Percentiles rank a stretch among this genome's conserved stretches.
phyloP scores from a whole-genome alignment of 2,797 vertebrate species.

The Ciconia nigra region DNA sequence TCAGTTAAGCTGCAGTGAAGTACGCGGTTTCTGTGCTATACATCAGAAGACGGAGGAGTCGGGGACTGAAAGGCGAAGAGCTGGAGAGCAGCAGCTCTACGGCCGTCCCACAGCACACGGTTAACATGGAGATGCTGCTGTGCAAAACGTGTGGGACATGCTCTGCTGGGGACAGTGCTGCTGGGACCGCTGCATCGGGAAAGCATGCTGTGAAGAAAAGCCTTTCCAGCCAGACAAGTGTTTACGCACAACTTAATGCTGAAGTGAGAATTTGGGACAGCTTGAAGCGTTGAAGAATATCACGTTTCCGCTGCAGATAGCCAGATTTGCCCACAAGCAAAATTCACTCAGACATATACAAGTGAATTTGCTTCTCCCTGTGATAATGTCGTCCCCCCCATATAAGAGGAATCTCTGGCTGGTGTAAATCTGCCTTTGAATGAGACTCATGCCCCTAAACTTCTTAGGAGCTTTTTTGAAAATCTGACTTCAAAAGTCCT shows the following conservation, averaged over 20 bases:
- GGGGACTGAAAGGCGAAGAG: neutral
- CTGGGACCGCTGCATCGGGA: fast-evolving
- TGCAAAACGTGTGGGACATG: neutral
- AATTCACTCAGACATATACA: neutral
- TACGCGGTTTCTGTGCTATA: neutral
- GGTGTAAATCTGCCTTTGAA: neutral
- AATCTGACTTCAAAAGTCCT: neutral
- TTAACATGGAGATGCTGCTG: neutral
- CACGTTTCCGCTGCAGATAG: neutral
- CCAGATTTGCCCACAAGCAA: neutral
- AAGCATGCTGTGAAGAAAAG: neutral
- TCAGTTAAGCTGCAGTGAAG: neutral
- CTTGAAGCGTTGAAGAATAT: neutral
- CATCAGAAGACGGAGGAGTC: neutral
- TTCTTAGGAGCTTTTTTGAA: neutral
- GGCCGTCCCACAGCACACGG: fast-evolving
- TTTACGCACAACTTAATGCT: neutral
- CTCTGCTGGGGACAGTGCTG: neutral
- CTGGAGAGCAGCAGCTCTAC: neutral
- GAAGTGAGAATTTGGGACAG: neutral
- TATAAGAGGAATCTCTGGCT: neutral
- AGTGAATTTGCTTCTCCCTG: neutral
- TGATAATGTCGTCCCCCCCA: fast-evolving
- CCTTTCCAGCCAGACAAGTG: neutral
- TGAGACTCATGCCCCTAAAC: neutral